Conservation (phyloP, 2,888 invertebrate species). For the Lasioglossum morio region DNA sequence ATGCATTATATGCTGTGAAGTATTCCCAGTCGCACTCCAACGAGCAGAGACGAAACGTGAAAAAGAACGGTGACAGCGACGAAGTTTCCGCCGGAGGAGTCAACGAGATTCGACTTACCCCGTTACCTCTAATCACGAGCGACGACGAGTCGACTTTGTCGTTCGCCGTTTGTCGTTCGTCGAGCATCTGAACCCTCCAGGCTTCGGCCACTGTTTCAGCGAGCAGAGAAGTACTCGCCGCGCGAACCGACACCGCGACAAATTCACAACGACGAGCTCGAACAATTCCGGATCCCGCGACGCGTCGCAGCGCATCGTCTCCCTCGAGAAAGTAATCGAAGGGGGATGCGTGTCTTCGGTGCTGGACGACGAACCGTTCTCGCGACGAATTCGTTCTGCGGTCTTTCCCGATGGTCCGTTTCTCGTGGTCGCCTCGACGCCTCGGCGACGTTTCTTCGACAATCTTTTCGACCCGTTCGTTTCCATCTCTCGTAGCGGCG, state of each 20-base stretch:
- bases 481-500: background rate
- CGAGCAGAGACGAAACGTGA: too few species aligned
- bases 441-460: background rate
- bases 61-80: too few species aligned
- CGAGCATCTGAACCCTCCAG: background rate
- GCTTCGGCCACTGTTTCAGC: background rate
- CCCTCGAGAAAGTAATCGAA: background rate
- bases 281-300: background rate
- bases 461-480: background rate
- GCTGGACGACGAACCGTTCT: background rate
- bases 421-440: background rate
- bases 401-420: background rate
- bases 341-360: background rate
- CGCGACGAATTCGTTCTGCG: background rate
- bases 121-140: background rate
- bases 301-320: background rate
- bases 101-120: background rate
- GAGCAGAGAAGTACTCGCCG: background rate
- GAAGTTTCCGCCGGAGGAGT: too few species aligned
- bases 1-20: too few species aligned
- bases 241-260: background rate
- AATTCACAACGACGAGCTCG: background rate
- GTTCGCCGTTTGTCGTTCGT: too few species aligned
- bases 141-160: background rate
- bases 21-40: too few species aligned